A percentile compares a stretch with the other conserved stretches of the same genome.
Conservation (phyloP, 2,113 vertebrate genomes). For the Neotoma lepida region DNA sequence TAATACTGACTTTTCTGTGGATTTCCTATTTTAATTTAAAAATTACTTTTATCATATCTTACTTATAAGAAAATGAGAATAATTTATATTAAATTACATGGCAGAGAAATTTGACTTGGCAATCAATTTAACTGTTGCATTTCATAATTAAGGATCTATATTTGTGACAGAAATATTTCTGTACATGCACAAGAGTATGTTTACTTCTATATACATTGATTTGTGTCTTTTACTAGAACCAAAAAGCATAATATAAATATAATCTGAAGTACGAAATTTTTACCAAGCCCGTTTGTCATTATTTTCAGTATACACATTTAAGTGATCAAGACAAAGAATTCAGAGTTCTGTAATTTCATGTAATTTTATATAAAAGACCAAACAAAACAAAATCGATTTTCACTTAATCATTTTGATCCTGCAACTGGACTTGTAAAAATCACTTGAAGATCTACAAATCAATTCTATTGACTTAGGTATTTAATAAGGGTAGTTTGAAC, state of each 20-base stretch:
- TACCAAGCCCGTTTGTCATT: neutral
- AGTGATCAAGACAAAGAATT: conserved; percentile 33
- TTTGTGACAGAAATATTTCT: neutral
- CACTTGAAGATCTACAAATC: conserved; percentile 26
- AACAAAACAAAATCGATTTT: conserved; percentile 13
- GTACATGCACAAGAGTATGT: neutral
- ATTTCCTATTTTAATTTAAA: conserved; percentile 69
- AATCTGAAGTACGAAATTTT: neutral
- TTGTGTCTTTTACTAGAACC: neutral
- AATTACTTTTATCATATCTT: conserved; percentile 47
- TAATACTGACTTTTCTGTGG: no score
- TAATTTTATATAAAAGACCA: neutral
- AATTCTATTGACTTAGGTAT: neutral
- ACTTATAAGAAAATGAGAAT: conserved; percentile 38
- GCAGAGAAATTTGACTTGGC: neutral
- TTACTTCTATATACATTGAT: neutral
- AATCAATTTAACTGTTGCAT: neutral
- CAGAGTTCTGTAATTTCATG: neutral
- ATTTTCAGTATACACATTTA: conserved; percentile 11
- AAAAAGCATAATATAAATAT: neutral
- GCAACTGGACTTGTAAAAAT: neutral
- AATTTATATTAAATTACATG: conserved; percentile 33
- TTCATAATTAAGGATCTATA: neutral
- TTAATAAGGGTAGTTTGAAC: neutral
- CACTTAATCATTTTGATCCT: conserved; percentile 47